Percentiles rank a stretch among this genome's conserved stretches.
Conservation (phyloP, 2,113 vertebrate genomes). For the Acinonyx jubatus region DNA sequence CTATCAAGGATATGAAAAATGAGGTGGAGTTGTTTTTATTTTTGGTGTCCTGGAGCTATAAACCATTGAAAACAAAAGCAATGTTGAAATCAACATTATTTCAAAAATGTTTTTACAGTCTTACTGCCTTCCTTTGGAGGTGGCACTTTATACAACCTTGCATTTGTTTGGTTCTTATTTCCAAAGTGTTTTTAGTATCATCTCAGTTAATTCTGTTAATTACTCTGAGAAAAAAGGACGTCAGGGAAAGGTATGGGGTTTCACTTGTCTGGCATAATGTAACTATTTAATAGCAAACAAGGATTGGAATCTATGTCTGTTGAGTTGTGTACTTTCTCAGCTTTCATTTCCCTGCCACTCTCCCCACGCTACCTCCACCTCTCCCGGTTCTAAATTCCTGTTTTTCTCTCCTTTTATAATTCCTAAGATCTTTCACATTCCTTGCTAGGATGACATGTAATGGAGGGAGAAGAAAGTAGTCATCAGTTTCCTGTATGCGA, state of each 20-base stretch:
- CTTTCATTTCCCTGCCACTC: background rate
- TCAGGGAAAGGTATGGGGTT: background rate
- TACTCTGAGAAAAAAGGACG: background rate
- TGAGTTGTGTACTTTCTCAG: background rate
- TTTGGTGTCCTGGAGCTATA: background rate
- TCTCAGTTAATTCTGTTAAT: background rate
- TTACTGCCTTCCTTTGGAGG: background rate
- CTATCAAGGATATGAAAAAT: background rate
- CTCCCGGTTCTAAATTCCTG: background rate
- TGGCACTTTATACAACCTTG: background rate
- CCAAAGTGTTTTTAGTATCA: background rate
- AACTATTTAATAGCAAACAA: background rate
- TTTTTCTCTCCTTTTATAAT: background rate
- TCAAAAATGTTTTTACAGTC: background rate
- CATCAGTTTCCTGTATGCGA: background rate
- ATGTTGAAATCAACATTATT: background rate
- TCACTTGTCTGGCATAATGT: background rate
- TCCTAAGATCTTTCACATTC: background rate
- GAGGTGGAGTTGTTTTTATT: background rate
- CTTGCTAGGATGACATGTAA: background rate
- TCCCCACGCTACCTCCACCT: background rate
- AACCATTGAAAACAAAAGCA: background rate
- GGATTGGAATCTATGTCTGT: background rate
- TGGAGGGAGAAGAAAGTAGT: background rate
- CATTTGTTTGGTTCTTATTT: conserved; percentile 3